Conservation (phyloP, 2,113 vertebrate species). For the Budorcas taxicolor region DNA sequence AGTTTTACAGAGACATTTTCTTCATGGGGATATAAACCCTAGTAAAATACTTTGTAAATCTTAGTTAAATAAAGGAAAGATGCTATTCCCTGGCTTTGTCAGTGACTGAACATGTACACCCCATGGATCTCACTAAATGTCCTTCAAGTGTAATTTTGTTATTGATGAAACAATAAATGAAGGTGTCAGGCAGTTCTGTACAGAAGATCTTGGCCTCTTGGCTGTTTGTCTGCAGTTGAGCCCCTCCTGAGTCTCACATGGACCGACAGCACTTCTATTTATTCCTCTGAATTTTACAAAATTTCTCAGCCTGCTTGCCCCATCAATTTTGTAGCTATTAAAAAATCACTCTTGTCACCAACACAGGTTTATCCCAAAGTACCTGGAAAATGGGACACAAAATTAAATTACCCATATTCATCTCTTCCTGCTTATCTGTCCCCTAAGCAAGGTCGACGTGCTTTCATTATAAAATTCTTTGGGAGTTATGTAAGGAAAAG, state of each 20-base stretch:
- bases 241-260: rapidly evolving
- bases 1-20: neutral
- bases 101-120: neutral
- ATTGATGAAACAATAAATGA: neutral
- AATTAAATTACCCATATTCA: neutral
- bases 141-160: neutral
- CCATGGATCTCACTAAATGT: neutral
- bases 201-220: too few relatives aligned
- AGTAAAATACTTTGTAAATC: neutral
- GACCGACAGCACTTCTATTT: neutral
- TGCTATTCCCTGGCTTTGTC: neutral
- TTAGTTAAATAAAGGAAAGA: neutral
- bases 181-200: too few relatives aligned
- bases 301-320: neutral
- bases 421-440: neutral
- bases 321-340: neutral
- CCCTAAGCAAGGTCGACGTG: neutral
- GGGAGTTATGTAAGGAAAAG: neutral
- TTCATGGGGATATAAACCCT: neutral
- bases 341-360: neutral
- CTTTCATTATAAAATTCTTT: neutral
- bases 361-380: neutral
- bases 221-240: neutral
- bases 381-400: neutral
- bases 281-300: neutral